A percentile compares a stretch with the other conserved stretches of the same genome.
These are phyloP conservation scores for Eupsilia transversa DNA, from an alignment of 2,888 invertebrate genomes.

Conservation along the genomic window DNA sequence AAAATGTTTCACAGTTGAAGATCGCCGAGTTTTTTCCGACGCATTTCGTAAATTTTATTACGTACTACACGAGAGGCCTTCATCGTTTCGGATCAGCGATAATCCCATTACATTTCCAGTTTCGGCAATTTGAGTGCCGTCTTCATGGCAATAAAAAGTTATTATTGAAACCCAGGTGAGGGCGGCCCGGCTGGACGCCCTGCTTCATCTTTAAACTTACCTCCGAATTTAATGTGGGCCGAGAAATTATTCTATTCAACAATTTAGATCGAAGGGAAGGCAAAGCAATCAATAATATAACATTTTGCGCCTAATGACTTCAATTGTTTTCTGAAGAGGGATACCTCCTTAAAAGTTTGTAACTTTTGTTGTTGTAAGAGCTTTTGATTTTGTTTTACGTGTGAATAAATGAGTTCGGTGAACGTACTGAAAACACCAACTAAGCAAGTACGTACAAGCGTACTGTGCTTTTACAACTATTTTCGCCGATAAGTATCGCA, in stretches of 20 bases:
- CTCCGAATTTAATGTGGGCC: conserved; percentile 44
- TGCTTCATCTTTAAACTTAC: conserved; percentile 60
- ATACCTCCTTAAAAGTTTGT: conserved; percentile 30
- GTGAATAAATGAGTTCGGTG: conserved; percentile 19
- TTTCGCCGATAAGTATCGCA: conserved; percentile 76
- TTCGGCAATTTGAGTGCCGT: conserved; percentile 81
- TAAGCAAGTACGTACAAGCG: conserved; percentile 49
- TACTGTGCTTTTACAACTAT: conserved; percentile 73
- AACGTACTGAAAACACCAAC: conserved; percentile 25
- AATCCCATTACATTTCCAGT: conserved; percentile 85
- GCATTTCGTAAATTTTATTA: conserved; percentile 82
- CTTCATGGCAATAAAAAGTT: conserved; percentile 82
- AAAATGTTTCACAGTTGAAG: conserved; percentile 69
- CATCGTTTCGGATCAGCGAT: conserved; percentile 85
- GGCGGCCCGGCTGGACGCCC: conserved; percentile 59
- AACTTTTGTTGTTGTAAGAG: conserved; percentile 26
- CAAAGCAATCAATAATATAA: conserved; percentile 58
- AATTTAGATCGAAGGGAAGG: conserved; percentile 41
- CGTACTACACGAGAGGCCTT: conserved; percentile 78
- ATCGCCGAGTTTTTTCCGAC: conserved; percentile 73
- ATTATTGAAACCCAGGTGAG: conserved; percentile 81
- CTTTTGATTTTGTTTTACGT: conserved; percentile 28
- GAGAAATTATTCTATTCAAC: conserved; percentile 59
- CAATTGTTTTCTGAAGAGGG: conserved; percentile 47
- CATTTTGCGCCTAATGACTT: conserved; percentile 56